These are phyloP conservation scores for Uloborus plumipes DNA, from an alignment of 2,888 invertebrate genomes.

Conservation along the genomic window DNA sequence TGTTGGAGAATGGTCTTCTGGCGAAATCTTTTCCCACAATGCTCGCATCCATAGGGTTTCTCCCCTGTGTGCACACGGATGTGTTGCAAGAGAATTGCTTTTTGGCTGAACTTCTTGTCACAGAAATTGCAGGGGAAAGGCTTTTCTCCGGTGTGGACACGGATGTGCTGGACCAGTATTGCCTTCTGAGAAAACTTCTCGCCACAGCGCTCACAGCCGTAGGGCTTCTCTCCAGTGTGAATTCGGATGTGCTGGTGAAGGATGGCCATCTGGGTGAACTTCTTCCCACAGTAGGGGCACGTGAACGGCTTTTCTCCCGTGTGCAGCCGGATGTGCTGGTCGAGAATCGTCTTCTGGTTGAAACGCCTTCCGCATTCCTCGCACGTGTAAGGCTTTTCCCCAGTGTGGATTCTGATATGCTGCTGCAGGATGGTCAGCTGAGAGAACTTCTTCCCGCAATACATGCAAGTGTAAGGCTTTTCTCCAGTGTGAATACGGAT, in stretches of 20 bases:
- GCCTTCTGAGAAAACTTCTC: constrained; percentile 60
- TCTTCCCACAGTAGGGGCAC: constrained; percentile 55
- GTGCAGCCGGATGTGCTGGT: constrained; percentile 51
- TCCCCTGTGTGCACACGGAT: constrained; percentile 57
- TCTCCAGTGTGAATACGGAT: constrained; percentile 53
- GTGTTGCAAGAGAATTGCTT: constrained; percentile 51
- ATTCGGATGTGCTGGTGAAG: constrained; percentile 67
- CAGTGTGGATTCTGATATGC: constrained; percentile 58
- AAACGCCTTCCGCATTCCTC: constrained; percentile 59
- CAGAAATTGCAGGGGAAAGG: constrained; percentile 58
- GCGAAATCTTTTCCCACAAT: constrained; percentile 51
- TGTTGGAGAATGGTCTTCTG: constrained; percentile 57
- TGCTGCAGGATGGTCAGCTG: constrained; percentile 52
- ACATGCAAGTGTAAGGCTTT: constrained; percentile 58
- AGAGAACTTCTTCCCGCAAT: constrained; percentile 56
- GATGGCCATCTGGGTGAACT: constrained; percentile 58
- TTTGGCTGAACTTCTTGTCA: constrained; percentile 59
- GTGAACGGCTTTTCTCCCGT: constrained; percentile 62
- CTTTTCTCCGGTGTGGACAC: constrained; percentile 59
- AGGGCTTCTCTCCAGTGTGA: constrained; percentile 69
- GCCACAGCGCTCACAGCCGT: constrained; percentile 69
- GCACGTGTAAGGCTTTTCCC: constrained; percentile 60
- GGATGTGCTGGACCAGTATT: constrained; percentile 51
- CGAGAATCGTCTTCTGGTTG: constrained; percentile 57
- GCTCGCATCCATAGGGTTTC: constrained; percentile 54